Evolutionary conservation across 1,140 invertebrate genomes (phyloP), one percentile per base, ranked within the genome.

Genomic region (Drosophila mojavensis): DNA sequence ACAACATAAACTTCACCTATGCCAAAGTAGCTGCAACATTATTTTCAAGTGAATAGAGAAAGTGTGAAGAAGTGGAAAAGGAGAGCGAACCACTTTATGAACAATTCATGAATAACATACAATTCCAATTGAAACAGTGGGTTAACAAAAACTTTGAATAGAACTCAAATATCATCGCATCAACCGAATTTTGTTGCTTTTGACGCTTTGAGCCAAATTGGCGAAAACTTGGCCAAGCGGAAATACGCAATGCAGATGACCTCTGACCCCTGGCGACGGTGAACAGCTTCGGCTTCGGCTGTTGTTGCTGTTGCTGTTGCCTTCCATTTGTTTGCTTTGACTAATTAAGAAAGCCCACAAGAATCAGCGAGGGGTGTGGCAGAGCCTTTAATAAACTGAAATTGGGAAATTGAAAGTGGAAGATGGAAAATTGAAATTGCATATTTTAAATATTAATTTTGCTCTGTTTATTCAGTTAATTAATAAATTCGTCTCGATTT

Each of bases 261-360:
- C 67, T 63, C 63, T 55, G 59, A 62, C 48, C 66, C 26, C 20
- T 28, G 13, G 43, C 33, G 26, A 50, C 39, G 9, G 33, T 28
- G n/a, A 41, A 41, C 47, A 61, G 58, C 26, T 60, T 60, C 24
- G 30, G 11, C 43, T 39, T 28, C n/a, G 15, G 28, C n/a, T 60
- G 28, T 11, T 5, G 30, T 9, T 50, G 26, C 5, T 47, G 28
- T 28, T 41, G 41, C 17, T 68, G 36, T 30, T 60, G 26, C 24
- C 41, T 15, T 50, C 30, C 20, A 26, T 43, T 65, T 72, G 63
- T 50, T 53, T 61, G 56, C 41, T 48, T 73, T 51, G 39, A 39
- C 51, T 69, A 75, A 69, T 70, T 70, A 69, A 58, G 10, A 70
- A 61, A 63, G 17, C 36, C 66, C 26, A 48, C 53, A 61, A 58